Percentiles rank a stretch among this genome's conserved stretches.
These are phyloP conservation scores for Azemiops feae DNA, from an alignment of 2,113 vertebrate genomes.

Conservation along the genomic window DNA sequence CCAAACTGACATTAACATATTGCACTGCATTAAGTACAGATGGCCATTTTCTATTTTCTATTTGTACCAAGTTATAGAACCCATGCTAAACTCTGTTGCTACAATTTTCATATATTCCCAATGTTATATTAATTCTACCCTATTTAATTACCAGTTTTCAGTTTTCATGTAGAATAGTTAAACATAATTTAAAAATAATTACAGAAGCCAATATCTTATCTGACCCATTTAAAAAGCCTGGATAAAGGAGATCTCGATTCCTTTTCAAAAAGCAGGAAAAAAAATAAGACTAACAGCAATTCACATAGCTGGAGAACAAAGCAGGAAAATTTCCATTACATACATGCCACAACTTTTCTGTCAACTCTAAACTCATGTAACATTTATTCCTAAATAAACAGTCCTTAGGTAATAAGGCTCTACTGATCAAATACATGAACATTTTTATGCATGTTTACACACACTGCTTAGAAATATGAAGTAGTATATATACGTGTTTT, in stretches of 20 bases:
- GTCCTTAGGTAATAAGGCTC: not conserved
- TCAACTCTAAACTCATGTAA: not conserved
- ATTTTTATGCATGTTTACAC: not conserved
- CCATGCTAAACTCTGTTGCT: not conserved
- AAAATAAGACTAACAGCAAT: not conserved
- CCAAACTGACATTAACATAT: not conserved
- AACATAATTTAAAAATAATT: not conserved
- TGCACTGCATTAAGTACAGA: not conserved
- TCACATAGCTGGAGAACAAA: not conserved
- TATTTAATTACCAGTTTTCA: not conserved
- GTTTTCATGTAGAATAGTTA: not conserved
- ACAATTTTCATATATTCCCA: not conserved
- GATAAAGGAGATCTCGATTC: not conserved
- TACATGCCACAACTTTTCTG: not conserved
- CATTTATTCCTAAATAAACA: not conserved
- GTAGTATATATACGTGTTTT: not conserved
- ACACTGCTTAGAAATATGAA: not conserved
- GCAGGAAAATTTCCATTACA: not conserved
- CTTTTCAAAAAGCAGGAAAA: not conserved
- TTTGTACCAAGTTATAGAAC: not conserved
- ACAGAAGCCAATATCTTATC: not conserved
- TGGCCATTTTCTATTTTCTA: not conserved
- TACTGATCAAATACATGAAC: not conserved
- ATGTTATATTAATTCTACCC: not conserved
- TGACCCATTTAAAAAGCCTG: not conserved